Evolutionary conservation across 2,888 invertebrate species (phyloP).

Genomic region (Caenorhabditis doughertyi): DNA sequence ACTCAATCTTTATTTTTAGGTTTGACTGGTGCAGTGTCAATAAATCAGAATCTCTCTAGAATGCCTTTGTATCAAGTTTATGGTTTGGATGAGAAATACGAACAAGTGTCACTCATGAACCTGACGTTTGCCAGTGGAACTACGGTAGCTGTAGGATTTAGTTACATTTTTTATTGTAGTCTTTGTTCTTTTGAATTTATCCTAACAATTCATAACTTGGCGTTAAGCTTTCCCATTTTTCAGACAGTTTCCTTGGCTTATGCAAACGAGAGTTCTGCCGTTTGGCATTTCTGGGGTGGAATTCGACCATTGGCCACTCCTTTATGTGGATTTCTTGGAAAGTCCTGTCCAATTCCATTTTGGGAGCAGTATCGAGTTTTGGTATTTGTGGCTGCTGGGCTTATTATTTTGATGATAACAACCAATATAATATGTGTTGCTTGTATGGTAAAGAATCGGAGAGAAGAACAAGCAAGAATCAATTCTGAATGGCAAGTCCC

Average conservation of each 20-base stretch:
- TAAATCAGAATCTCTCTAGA: conserved; percentile 55
- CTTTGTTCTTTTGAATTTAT: not conserved
- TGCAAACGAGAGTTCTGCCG: conserved; percentile 4
- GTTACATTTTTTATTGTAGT: conserved; percentile 8
- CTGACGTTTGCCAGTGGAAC: conserved; percentile 55
- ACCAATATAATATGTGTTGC: conserved; percentile 15
- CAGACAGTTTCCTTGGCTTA: conserved; percentile 35
- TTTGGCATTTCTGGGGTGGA: conserved; percentile 47
- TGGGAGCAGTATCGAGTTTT: conserved; percentile 65
- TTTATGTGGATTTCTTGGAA: conserved; percentile 65
- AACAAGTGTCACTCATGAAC: conserved; percentile 60
- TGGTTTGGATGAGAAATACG: conserved; percentile 45
- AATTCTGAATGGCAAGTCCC: conserved; percentile 69
- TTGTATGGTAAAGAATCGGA: conserved; percentile 27
- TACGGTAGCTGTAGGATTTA: conserved; percentile 44
- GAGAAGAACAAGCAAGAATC: conserved; percentile 61
- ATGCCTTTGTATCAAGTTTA: conserved; percentile 65
- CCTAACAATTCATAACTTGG: not conserved
- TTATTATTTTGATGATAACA: conserved; percentile 47
- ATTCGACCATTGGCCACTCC: conserved; percentile 59
- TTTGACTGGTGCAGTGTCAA: conserved; percentile 64
- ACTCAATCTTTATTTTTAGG: too few species aligned
- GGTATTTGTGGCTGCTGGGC: conserved; percentile 47
- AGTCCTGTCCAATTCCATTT: conserved; percentile 61
- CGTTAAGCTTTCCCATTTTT: not conserved